Evolutionary conservation across 2,888 invertebrate species (phyloP).

Genomic region (Scaptodrosophila latifasciaeformis): DNA sequence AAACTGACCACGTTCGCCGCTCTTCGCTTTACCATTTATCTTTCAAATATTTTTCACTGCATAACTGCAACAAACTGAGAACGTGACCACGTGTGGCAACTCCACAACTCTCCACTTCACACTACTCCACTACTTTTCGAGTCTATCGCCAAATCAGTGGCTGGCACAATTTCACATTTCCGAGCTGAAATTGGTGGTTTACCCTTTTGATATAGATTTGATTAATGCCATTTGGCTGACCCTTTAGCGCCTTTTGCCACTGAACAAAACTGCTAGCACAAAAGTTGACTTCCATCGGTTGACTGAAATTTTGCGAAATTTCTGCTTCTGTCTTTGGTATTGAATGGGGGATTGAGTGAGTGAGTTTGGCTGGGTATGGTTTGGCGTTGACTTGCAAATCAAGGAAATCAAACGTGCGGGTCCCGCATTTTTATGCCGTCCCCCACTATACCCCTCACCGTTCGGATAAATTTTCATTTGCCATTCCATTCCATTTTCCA

Average conservation of each 20-base stretch:
- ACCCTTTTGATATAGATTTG: conserved; percentile 45
- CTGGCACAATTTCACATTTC: conserved; percentile 51
- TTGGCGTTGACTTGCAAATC: conserved; percentile 50
- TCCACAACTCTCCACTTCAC: not conserved
- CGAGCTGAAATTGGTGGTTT: conserved; percentile 28
- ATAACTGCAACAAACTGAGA: too few relatives aligned
- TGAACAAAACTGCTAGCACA: not conserved
- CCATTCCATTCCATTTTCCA: conserved; percentile 61
- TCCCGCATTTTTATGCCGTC: conserved; percentile 29
- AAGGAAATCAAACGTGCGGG: conserved; percentile 59
- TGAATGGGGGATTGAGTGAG: not conserved
- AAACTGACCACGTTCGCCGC: too few relatives aligned
- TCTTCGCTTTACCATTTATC: conserved; percentile 43
- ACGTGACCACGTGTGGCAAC: too few relatives aligned
- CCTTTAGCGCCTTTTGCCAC: conserved; percentile 6
- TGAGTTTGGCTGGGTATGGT: conserved; percentile 10
- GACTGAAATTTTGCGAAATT: not conserved
- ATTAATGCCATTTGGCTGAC: conserved; percentile 50
- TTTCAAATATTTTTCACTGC: conserved; percentile 60
- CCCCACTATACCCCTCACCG: conserved; percentile 10
- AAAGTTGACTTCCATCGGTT: conserved; percentile 25
- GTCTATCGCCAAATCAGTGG: conserved; percentile 54
- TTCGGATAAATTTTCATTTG: conserved; percentile 16
- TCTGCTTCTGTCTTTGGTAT: conserved; percentile 16
- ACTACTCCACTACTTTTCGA: not conserved